A percentile compares a stretch with the other conserved stretches of the same genome.
Conservation (phyloP, 1,140 invertebrate genomes). For the Pseudomyrmex gracilis region DNA sequence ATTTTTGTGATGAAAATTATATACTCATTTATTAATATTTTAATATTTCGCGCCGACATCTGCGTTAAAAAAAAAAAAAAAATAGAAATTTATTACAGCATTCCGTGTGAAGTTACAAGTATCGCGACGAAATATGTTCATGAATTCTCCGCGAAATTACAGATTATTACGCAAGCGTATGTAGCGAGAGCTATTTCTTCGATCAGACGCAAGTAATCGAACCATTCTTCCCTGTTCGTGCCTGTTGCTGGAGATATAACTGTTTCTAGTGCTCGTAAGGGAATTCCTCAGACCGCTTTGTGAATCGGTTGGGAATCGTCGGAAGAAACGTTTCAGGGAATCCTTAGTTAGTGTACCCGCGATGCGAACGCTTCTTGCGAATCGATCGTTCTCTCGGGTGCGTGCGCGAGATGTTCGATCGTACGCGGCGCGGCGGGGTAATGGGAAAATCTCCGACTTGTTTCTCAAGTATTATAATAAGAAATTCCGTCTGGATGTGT, state of each 20-base stretch:
- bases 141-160: background rate
- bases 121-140: too few relatives aligned
- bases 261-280: slow-evolving; percentile 74
- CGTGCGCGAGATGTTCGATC: slow-evolving; percentile 44
- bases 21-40: too few relatives aligned
- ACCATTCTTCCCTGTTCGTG: slow-evolving; percentile 7
- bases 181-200: slow-evolving; percentile 23
- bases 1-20: too few relatives aligned
- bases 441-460: slow-evolving; percentile 21
- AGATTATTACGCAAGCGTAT: background rate
- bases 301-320: slow-evolving; percentile 69
- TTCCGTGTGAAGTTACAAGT: too few relatives aligned
- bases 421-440: background rate
- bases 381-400: slow-evolving; percentile 70
- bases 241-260: slow-evolving; percentile 52
- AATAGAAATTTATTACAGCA: too few relatives aligned
- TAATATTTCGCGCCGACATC: too few relatives aligned
- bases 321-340: slow-evolving; percentile 69
- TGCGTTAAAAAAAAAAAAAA: too few relatives aligned
- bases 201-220: slow-evolving; percentile 62
- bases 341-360: slow-evolving; percentile 69
- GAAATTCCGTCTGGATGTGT: slow-evolving; percentile 6
- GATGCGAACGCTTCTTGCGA: slow-evolving; percentile 64
- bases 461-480: slow-evolving; percentile 49
- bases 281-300: slow-evolving; percentile 66